Percentiles rank a stretch among this genome's conserved stretches.
These are phyloP conservation scores for Eretmocerus hayati DNA, from an alignment of 2,888 invertebrate genomes.

Conservation along the genomic window DNA sequence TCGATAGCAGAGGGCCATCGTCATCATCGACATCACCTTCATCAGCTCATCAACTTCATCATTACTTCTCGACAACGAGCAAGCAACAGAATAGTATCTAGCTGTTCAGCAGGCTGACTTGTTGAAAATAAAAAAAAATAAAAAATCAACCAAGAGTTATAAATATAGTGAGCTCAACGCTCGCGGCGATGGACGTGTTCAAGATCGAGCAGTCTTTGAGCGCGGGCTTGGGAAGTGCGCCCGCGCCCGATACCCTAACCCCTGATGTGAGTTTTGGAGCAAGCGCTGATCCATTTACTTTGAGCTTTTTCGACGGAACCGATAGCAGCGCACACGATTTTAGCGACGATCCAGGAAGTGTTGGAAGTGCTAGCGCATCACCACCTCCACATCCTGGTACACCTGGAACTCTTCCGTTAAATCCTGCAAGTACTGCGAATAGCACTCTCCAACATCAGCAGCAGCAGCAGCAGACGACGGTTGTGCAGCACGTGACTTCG, in stretches of 20 bases:
- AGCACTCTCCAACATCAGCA: conserved; percentile 25
- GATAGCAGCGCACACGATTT: conserved; percentile 62
- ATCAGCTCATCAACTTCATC: too few species aligned
- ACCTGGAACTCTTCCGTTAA: conserved; percentile 35
- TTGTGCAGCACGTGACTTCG: conserved; percentile 41
- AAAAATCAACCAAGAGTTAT: too few species aligned
- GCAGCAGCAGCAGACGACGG: conserved; percentile 39
- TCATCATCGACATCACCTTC: too few species aligned
- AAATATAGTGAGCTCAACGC: background rate
- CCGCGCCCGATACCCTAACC: conserved; percentile 55
- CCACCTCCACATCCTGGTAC: conserved; percentile 41
- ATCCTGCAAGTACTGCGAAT: conserved; percentile 32
- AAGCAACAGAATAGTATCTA: too few species aligned
- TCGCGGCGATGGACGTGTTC: conserved; percentile 61
- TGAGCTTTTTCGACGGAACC: conserved; percentile 69
- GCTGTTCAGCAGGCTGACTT: too few species aligned
- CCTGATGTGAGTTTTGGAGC: conserved; percentile 67
- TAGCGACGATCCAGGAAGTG: conserved; percentile 59
- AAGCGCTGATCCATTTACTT: conserved; percentile 70
- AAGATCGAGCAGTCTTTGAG: conserved; percentile 61
- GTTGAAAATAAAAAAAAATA: too few species aligned
- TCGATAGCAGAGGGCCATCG: too few species aligned
- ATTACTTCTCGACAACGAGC: too few species aligned
- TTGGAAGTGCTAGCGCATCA: conserved; percentile 49
- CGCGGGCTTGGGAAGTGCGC: conserved; percentile 57